phyloP scores from a whole-genome alignment of 2,113 vertebrate genomes.

The Rostratula benghalensis region DNA sequence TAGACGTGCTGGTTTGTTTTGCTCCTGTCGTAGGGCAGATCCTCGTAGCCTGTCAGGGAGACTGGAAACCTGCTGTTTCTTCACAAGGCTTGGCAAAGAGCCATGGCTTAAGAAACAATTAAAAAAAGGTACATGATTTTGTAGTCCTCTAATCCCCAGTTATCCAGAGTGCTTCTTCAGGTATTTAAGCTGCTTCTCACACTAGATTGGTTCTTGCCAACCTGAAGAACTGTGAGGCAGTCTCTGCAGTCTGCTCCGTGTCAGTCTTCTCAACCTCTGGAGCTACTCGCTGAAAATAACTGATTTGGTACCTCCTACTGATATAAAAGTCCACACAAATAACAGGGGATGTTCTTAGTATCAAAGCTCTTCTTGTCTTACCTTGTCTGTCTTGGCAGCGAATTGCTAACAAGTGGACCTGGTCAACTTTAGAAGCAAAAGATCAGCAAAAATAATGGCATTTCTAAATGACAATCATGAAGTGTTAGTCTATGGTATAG shows the following conservation, averaged over 20 bases:
- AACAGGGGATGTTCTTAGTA: background rate
- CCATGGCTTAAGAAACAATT: background rate
- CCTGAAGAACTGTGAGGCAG: background rate
- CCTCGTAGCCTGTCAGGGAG: background rate
- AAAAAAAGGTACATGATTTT: background rate
- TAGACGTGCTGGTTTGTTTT: background rate
- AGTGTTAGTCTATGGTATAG: background rate
- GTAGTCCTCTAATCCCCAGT: background rate
- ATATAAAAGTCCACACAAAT: background rate
- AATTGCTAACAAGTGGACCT: background rate
- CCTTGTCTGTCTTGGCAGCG: background rate
- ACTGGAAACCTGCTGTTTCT: background rate
- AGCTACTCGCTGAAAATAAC: background rate
- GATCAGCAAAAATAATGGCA: background rate
- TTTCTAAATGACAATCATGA: background rate
- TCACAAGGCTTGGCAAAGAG: background rate
- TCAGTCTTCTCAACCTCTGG: background rate
- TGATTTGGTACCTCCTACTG: background rate
- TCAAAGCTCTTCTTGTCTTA: background rate
- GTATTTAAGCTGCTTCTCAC: constrained; percentile 3
- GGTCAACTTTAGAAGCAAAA: background rate
- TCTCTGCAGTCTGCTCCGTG: accelerated
- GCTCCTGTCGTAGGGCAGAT: background rate
- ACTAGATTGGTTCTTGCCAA: background rate
- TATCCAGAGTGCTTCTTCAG: background rate